These are phyloP conservation scores for Clitarchus hookeri DNA, from an alignment of 2,888 invertebrate species.

Conservation along the genomic window DNA sequence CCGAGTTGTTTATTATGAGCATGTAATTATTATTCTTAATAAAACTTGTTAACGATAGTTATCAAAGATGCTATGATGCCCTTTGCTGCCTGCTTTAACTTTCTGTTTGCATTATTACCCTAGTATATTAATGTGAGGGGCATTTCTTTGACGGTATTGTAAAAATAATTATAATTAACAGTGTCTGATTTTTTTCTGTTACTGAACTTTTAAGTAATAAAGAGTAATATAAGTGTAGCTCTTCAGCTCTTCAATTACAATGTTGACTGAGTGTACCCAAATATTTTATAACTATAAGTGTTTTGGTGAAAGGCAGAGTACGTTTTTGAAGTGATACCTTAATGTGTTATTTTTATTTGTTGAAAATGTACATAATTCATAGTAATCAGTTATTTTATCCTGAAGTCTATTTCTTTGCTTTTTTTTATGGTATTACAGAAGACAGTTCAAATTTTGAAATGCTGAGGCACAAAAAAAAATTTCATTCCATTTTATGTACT, in stretches of 20 bases:
- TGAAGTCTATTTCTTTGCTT: too few relatives aligned
- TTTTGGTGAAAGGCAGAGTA: too few relatives aligned
- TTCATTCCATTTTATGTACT: too few relatives aligned
- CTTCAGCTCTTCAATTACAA: conserved; percentile 17
- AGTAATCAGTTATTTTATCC: too few relatives aligned
- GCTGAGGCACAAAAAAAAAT: too few relatives aligned
- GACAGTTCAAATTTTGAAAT: too few relatives aligned
- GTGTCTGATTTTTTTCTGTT: conserved; percentile 38
- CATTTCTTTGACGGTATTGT: conserved; percentile 26
- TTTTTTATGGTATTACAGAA: too few relatives aligned
- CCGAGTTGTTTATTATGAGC: conserved; percentile 28
- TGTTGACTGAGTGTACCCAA: neutral
- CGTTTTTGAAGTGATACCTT: too few relatives aligned
- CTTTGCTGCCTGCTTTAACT: conserved; percentile 37
- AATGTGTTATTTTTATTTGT: too few relatives aligned
- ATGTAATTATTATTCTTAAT: conserved; percentile 34
- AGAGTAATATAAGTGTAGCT: conserved; percentile 39
- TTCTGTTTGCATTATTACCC: conserved; percentile 35
- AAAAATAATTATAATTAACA: conserved; percentile 34
- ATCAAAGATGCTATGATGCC: conserved; percentile 32
- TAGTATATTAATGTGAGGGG: conserved; percentile 33
- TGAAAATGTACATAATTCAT: too few relatives aligned
- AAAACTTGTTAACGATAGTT: conserved; percentile 35
- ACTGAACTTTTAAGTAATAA: conserved; percentile 36
- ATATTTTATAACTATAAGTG: too few relatives aligned